Evolutionary conservation across 2,888 invertebrate genomes (phyloP).

Genomic region (Ophion ellenae): DNA sequence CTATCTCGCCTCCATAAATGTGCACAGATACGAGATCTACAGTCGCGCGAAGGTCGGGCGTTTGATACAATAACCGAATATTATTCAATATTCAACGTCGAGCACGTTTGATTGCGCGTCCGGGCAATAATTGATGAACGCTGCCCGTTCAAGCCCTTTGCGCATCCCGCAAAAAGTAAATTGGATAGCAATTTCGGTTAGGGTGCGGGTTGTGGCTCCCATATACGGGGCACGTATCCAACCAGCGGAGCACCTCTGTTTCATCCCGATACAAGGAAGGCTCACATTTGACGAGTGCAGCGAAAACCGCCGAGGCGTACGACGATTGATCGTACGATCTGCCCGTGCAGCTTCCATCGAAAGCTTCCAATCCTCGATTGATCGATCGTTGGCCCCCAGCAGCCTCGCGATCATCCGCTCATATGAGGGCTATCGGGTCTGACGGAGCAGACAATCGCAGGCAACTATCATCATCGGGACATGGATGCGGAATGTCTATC

Average conservation of each 20-base stretch:
- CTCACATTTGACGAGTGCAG: slow-evolving; percentile 19
- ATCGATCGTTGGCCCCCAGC: background rate
- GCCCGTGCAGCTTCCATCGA: background rate
- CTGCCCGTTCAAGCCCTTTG: slow-evolving; percentile 55
- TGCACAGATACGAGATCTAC: slow-evolving; percentile 41
- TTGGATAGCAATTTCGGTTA: slow-evolving; percentile 46
- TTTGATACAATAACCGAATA: slow-evolving; percentile 76
- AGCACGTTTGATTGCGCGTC: slow-evolving; percentile 66
- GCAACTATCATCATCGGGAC: too few relatives aligned
- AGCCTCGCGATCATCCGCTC: background rate
- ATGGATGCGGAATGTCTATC: too few relatives aligned
- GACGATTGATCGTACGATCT: slow-evolving; percentile 5
- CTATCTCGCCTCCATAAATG: slow-evolving; percentile 21
- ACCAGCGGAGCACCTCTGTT: slow-evolving; percentile 44
- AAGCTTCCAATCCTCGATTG: background rate
- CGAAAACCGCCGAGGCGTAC: slow-evolving; percentile 25
- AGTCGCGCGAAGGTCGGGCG: slow-evolving; percentile 56
- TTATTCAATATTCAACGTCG: slow-evolving; percentile 77
- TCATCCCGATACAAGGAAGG: slow-evolving; percentile 29
- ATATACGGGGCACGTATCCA: slow-evolving; percentile 29
- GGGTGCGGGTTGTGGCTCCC: slow-evolving; percentile 26
- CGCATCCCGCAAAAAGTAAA: slow-evolving; percentile 39
- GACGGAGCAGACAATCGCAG: too few relatives aligned
- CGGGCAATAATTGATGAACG: slow-evolving; percentile 68
- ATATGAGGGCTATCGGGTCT: too few relatives aligned